phyloP scores from a whole-genome alignment of 2,888 invertebrate species.

The Trimorus sp. region DNA sequence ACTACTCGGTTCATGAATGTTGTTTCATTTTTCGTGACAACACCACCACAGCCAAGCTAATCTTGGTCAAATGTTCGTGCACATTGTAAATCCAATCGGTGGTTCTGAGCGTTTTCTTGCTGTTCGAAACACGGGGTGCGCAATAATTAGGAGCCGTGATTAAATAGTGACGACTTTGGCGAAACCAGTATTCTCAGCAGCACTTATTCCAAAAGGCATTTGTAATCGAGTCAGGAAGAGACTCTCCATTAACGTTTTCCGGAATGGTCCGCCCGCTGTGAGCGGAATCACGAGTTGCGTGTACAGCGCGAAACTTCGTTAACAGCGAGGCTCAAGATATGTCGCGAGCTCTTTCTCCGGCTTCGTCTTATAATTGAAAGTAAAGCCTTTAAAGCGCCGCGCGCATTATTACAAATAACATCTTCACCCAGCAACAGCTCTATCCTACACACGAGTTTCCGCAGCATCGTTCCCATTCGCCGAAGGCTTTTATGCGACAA shows the following conservation, averaged over 20 bases:
- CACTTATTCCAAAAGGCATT: constrained; percentile 58
- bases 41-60: too few species aligned
- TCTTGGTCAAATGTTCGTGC: too few species aligned
- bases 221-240: constrained; percentile 59
- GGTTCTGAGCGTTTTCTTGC: constrained; percentile 5
- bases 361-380: constrained; percentile 46
- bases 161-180: constrained; percentile 12
- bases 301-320: constrained; percentile 56
- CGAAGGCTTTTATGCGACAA: background rate
- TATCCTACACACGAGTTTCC: constrained; percentile 8
- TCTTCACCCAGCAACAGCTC: constrained; percentile 19
- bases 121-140: background rate
- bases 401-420: constrained; percentile 44
- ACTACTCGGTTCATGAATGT: too few species aligned
- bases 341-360: constrained; percentile 42
- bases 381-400: constrained; percentile 33
- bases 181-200: constrained; percentile 36
- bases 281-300: constrained; percentile 42
- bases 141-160: constrained; percentile 50
- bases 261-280: constrained; percentile 30
- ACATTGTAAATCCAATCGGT: background rate
- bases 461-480: background rate
- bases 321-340: constrained; percentile 45
- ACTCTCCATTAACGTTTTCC: constrained; percentile 59
- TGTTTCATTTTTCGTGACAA: too few species aligned